Conservation (phyloP, 1,140 invertebrate genomes). For the Propsilocerus akamusi region DNA sequence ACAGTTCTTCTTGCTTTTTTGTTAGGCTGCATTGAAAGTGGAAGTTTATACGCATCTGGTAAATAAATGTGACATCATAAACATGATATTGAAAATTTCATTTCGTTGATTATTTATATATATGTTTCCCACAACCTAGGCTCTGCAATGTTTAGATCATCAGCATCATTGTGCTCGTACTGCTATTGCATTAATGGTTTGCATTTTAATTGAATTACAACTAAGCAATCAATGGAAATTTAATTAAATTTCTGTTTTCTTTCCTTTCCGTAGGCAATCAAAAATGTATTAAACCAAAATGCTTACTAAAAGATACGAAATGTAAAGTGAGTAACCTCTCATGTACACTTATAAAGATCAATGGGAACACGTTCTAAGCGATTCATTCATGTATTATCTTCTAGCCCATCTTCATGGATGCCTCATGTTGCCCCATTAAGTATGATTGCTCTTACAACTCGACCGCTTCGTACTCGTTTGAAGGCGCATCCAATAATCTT, state of each 20-base stretch:
- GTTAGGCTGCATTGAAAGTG: conserved; percentile 51
- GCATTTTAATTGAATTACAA: not conserved
- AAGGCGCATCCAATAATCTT: conserved; percentile 20
- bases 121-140: conserved; percentile 23
- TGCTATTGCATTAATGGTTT: conserved; percentile 58
- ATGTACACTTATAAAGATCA: not conserved
- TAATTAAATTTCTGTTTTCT: not conserved
- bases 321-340: conserved; percentile 16
- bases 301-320: conserved; percentile 46
- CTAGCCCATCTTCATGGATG: conserved; percentile 37
- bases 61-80: not conserved
- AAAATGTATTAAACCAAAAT: conserved; percentile 62
- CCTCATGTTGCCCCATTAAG: conserved; percentile 64
- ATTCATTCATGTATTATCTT: not conserved
- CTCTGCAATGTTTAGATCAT: conserved; percentile 51
- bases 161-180: conserved; percentile 59
- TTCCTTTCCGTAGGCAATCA: conserved; percentile 33
- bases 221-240: not conserved
- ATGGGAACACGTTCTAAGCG: not conserved
- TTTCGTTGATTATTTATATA: not conserved
- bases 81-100: not conserved
- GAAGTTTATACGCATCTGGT: conserved; percentile 41
- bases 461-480: too few relatives aligned
- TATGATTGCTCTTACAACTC: conserved; percentile 53
- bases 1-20: conserved; percentile 5